Conservation (phyloP, 2,797 vertebrate species). For the Yasuhikotakia modesta region DNA sequence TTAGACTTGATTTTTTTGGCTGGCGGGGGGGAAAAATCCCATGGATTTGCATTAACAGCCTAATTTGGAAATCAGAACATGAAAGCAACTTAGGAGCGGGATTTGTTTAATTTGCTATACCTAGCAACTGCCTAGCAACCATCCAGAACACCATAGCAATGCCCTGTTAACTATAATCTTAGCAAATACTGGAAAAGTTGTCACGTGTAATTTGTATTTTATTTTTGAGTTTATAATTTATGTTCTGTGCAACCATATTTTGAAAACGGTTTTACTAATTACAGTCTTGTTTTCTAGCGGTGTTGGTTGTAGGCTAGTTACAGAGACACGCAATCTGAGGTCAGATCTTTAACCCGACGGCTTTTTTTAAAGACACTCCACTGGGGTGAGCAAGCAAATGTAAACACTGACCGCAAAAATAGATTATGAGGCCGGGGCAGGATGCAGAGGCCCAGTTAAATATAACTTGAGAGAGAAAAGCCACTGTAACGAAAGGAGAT, state of each 20-base stretch:
- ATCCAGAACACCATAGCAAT: not conserved
- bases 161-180: not conserved
- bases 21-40: not conserved
- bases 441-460: constrained; percentile 42
- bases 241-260: not conserved
- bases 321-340: constrained; percentile 29
- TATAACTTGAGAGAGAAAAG: constrained; percentile 45
- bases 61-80: not conserved
- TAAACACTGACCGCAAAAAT: constrained; percentile 52
- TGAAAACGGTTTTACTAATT: constrained; percentile 21
- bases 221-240: not conserved
- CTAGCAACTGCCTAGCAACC: not conserved
- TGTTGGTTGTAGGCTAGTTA: constrained; percentile 37
- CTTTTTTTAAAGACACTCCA: constrained; percentile 35
- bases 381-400: constrained; percentile 38
- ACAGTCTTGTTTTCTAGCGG: constrained; percentile 1
- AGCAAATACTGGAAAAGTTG: not conserved
- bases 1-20: not conserved
- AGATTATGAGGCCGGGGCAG: constrained; percentile 40
- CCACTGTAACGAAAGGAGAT: constrained; percentile 52
- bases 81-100: not conserved
- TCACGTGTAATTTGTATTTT: not conserved
- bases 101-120: not conserved
- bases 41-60: too few relatives aligned
- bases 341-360: constrained; percentile 36